These are phyloP conservation scores for Eupeodes corollae DNA, from an alignment of 1,140 invertebrate species.

Conservation along the genomic window DNA sequence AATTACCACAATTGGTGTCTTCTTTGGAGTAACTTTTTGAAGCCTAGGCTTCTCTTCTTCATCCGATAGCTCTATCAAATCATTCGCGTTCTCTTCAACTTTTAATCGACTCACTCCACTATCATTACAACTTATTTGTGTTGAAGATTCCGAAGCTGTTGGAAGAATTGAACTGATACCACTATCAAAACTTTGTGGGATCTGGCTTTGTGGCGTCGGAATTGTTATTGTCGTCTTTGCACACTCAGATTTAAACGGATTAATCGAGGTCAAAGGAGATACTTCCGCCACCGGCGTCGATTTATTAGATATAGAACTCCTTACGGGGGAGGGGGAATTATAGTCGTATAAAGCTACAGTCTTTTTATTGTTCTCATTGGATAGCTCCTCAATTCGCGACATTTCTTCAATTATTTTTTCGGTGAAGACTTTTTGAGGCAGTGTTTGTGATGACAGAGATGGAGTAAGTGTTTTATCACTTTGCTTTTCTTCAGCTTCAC, in stretches of 20 bases:
- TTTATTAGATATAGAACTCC: neutral
- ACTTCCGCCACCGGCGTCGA: too few relatives aligned
- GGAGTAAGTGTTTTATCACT: neutral
- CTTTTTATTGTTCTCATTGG: neutral
- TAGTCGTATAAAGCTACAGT: neutral
- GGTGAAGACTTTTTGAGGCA: too few relatives aligned
- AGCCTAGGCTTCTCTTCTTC: too few relatives aligned
- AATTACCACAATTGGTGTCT: neutral
- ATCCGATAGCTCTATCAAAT: too few relatives aligned
- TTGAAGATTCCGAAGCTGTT: conserved; percentile 7
- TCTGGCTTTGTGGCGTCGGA: conserved; percentile 3
- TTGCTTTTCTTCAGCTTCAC: conserved; percentile 1
- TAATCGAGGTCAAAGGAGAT: neutral
- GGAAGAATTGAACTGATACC: conserved; percentile 5
- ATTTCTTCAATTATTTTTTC: conserved; percentile 5
- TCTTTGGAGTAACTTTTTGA: too few relatives aligned
- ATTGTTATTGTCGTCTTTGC: neutral
- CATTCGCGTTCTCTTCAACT: too few relatives aligned
- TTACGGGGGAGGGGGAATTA: conserved; percentile 5
- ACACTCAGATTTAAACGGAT: neutral
- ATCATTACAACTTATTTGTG: neutral
- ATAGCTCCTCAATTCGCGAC: conserved; percentile 4
- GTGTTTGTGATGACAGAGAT: neutral
- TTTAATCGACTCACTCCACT: neutral
- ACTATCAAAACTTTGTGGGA: neutral